phyloP scores from a whole-genome alignment of 1,140 invertebrate species.

The Papilio xuthus region DNA sequence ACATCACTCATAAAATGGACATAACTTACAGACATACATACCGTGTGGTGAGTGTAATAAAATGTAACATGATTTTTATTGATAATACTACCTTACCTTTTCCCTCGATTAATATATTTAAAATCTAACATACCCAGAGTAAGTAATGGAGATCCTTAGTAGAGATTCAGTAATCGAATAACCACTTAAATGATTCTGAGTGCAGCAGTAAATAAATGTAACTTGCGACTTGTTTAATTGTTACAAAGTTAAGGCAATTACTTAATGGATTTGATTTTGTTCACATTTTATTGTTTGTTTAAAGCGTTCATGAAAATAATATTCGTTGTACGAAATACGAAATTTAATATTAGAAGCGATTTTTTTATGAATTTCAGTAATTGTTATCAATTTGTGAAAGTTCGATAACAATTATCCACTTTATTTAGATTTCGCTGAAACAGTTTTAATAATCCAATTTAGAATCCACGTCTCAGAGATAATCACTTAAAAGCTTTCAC shows the following conservation, averaged over 20 bases:
- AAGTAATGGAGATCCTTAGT: too few relatives aligned
- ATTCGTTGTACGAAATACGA: background rate
- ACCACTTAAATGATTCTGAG: too few relatives aligned
- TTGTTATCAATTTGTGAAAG: too few relatives aligned
- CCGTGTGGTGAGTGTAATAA: background rate
- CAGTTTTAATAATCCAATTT: background rate
- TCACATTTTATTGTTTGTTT: background rate
- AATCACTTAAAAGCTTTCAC: background rate
- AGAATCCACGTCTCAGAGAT: background rate
- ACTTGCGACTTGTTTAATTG: background rate
- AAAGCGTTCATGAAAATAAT: background rate
- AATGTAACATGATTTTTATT: background rate
- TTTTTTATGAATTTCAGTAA: background rate
- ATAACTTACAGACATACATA: background rate
- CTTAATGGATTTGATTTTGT: background rate
- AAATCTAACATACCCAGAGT: too few relatives aligned
- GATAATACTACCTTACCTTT: background rate
- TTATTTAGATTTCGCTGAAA: too few relatives aligned
- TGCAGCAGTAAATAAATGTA: too few relatives aligned
- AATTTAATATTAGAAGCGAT: background rate
- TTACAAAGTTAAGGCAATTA: background rate
- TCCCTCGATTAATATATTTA: background rate
- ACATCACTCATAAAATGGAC: background rate
- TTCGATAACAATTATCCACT: too few relatives aligned
- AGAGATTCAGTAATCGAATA: too few relatives aligned